These are phyloP conservation scores for Spinibarbus caldwelli DNA, from an alignment of 2,797 vertebrate genomes.

Conservation along the genomic window DNA sequence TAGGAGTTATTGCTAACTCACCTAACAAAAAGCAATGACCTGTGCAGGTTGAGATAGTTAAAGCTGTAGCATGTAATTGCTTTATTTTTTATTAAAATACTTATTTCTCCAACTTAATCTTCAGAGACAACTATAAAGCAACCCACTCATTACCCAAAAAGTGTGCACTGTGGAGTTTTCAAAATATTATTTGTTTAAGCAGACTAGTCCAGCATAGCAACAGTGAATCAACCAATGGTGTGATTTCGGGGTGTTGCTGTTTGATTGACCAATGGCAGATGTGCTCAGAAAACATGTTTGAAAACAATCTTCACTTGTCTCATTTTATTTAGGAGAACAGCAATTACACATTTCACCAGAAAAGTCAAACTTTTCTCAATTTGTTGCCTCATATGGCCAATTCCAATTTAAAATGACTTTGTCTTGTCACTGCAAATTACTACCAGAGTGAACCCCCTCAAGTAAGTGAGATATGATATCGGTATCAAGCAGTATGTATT, in stretches of 20 bases:
- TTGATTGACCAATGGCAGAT: not conserved
- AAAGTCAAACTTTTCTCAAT: not conserved
- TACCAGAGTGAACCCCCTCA: not conserved
- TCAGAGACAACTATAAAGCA: not conserved
- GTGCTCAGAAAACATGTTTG: not conserved
- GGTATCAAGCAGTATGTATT: not conserved
- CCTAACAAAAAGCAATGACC: not conserved
- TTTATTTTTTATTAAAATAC: not conserved
- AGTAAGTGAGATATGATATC: not conserved
- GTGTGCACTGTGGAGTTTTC: not conserved
- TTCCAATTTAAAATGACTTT: not conserved
- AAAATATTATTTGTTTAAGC: constrained; percentile 4
- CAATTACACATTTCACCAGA: not conserved
- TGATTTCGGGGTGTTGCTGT: not conserved
- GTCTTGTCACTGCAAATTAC: too few relatives aligned
- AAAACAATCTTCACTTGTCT: not conserved
- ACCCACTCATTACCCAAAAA: not conserved
- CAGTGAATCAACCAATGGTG: not conserved
- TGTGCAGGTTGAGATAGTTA: not conserved
- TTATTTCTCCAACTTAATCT: not conserved
- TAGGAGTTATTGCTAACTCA: not conserved
- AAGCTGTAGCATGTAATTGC: not conserved
- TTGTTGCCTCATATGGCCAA: not conserved
- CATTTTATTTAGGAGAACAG: not conserved
- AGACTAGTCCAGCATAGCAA: not conserved